Evolutionary conservation across 1,140 invertebrate species (phyloP).

Genomic region (Saxidomus purpurata): DNA sequence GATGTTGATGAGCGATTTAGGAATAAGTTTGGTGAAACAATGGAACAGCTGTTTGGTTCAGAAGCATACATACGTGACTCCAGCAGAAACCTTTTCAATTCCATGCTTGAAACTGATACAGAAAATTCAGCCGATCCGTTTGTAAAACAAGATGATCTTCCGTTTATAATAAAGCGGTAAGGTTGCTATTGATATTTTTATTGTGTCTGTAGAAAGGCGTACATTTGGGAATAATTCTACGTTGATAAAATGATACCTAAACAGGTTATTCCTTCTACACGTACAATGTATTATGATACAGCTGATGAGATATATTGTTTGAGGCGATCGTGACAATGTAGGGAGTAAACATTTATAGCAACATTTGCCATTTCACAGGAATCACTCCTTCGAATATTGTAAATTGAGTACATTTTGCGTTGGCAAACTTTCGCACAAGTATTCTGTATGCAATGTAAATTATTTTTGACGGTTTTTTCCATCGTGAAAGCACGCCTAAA

Average conservation of each 20-base stretch:
- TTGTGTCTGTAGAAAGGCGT: constrained; percentile 1
- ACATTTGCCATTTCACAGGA: no score
- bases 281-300: not conserved
- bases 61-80: not conserved
- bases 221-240: not conserved
- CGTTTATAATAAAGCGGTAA: constrained; percentile 15
- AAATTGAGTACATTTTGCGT: no score
- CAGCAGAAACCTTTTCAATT: not conserved
- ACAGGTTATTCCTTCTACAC: not conserved
- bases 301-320: not conserved
- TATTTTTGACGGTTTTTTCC: no score
- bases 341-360: no score
- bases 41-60: not conserved
- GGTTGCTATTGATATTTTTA: not conserved
- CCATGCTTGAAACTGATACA: not conserved
- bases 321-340: no score
- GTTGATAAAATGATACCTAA: not conserved
- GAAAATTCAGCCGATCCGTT: not conserved
- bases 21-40: not conserved
- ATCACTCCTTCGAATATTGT: no score
- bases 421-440: no score
- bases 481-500: no score
- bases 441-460: no score
- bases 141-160: not conserved
- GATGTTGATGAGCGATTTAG: not conserved